These are phyloP conservation scores for Maniola hyperantus DNA, from an alignment of 2,888 invertebrate genomes.

Conservation along the genomic window DNA sequence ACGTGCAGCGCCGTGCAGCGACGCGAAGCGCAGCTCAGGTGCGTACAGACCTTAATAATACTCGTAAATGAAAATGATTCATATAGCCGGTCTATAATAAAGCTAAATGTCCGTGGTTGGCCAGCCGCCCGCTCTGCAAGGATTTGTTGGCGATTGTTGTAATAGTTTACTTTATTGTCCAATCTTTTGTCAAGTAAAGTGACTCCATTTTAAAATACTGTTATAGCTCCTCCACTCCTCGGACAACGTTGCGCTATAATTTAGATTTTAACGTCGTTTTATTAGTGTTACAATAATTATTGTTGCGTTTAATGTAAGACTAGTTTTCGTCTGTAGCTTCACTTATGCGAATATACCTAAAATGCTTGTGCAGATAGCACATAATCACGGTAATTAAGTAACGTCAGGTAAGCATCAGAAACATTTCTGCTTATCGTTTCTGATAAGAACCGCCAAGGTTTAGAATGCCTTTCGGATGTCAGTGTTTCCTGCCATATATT, in stretches of 20 bases:
- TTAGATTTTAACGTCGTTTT: conserved; percentile 20
- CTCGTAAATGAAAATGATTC: not conserved
- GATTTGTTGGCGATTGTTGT: conserved; percentile 36
- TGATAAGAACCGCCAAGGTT: too few relatives aligned
- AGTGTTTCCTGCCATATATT: too few relatives aligned
- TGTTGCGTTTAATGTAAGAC: not conserved
- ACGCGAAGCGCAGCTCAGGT: too few relatives aligned
- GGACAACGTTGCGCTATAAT: conserved; percentile 14
- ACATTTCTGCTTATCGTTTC: too few relatives aligned
- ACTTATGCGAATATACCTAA: not conserved
- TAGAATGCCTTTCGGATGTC: too few relatives aligned
- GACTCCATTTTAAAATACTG: conserved; percentile 27
- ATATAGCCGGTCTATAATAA: not conserved
- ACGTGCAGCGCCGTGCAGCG: too few relatives aligned
- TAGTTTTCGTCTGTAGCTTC: not conserved
- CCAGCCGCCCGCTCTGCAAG: conserved; percentile 26
- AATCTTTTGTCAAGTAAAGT: conserved; percentile 29
- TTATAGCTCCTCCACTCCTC: not conserved
- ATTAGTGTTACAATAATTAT: conserved; percentile 14
- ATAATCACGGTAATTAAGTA: too few relatives aligned
- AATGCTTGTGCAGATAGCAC: too few relatives aligned
- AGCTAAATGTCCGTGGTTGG: not conserved
- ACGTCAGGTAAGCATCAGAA: too few relatives aligned
- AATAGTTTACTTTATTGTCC: conserved; percentile 33
- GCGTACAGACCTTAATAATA: too few relatives aligned